A percentile compares a stretch with the other conserved stretches of the same genome.
Conservation (phyloP, 2,888 invertebrate species). For the Cataglyphis livida region DNA sequence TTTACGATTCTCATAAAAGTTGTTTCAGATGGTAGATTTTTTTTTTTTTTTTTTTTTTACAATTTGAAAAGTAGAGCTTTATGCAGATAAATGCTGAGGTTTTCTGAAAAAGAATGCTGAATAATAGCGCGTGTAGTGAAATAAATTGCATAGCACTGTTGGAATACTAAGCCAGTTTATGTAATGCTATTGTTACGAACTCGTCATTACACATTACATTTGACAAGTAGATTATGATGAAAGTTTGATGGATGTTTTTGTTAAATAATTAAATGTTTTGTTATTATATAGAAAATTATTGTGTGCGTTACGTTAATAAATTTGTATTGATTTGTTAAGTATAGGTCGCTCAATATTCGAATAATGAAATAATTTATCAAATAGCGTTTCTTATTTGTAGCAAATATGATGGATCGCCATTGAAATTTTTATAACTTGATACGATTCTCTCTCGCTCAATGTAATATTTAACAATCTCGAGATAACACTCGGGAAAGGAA, state of each 20-base stretch:
- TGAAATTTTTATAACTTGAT: not conserved
- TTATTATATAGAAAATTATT: not conserved
- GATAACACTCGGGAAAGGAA: not conserved
- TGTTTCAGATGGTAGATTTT: slow-evolving; percentile 14
- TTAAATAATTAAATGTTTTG: slow-evolving; percentile 13
- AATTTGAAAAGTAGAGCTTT: slow-evolving; percentile 34
- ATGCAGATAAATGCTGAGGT: slow-evolving; percentile 29
- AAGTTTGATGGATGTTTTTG: slow-evolving; percentile 20
- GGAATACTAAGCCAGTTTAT: slow-evolving; percentile 12
- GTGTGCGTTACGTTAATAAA: not conserved
- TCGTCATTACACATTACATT: slow-evolving; percentile 21
- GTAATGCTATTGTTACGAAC: slow-evolving; percentile 31
- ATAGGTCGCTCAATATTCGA: not conserved
- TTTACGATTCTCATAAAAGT: slow-evolving; percentile 47
- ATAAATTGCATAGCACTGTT: slow-evolving; percentile 33
- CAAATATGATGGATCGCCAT: not conserved
- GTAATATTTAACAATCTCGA: not conserved
- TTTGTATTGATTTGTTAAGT: not conserved
- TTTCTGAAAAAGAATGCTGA: slow-evolving; percentile 19
- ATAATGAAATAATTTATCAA: not conserved
- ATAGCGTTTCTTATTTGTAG: not conserved
- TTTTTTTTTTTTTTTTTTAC: slow-evolving; percentile 16
- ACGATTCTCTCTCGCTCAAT: not conserved
- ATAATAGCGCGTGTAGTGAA: slow-evolving; percentile 28
- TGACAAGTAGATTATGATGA: slow-evolving; percentile 33